phyloP scores from a whole-genome alignment of 2,113 vertebrate genomes.

The Sylvia atricapilla region DNA sequence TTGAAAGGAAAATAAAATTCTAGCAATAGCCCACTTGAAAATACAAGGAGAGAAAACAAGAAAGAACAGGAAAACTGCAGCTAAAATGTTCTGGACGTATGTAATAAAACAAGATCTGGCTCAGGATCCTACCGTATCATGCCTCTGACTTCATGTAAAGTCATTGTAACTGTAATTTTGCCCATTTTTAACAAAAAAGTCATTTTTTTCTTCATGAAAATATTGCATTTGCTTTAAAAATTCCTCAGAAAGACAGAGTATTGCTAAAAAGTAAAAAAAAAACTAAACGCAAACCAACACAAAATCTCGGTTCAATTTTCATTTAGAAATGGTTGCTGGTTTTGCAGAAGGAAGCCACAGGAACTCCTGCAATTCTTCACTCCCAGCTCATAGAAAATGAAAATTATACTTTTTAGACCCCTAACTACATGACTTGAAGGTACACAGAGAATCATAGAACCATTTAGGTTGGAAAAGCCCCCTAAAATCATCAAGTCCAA shows the following conservation, averaged over 20 bases:
- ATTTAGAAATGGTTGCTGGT: background rate
- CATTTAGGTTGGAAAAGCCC: background rate
- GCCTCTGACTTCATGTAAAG: background rate
- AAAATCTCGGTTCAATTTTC: background rate
- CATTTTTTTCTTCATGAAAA: background rate
- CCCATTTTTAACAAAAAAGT: background rate
- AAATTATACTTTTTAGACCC: background rate
- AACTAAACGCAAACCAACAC: fast-evolving
- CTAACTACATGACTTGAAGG: background rate
- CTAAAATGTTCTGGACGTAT: background rate
- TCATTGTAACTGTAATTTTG: background rate
- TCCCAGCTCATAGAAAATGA: background rate
- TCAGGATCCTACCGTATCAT: background rate
- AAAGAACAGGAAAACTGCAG: background rate
- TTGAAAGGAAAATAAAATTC: background rate
- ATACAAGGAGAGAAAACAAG: background rate
- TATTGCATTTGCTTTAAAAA: background rate
- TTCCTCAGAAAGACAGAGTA: background rate
- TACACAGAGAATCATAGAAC: background rate
- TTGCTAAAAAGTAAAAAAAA: background rate
- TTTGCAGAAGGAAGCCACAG: background rate
- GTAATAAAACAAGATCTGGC: background rate
- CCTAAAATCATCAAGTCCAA: background rate
- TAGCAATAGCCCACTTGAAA: background rate
- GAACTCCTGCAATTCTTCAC: background rate